These are phyloP conservation scores for Imbricaverruca yamaguchii DNA, from an alignment of 2,888 invertebrate genomes.

Conservation along the genomic window DNA sequence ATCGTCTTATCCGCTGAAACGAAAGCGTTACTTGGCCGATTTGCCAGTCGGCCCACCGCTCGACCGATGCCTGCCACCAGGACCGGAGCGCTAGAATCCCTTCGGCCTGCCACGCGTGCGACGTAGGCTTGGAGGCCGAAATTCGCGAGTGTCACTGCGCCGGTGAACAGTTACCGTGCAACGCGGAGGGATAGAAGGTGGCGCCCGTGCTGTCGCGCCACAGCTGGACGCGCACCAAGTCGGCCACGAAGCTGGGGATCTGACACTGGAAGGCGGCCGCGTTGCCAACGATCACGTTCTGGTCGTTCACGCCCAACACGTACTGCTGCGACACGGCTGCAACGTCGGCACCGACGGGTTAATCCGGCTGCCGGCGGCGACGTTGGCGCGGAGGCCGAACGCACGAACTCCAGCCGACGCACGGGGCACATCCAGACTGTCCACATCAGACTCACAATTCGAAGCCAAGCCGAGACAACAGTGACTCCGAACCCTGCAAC, in stretches of 20 bases:
- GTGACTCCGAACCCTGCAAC: background rate
- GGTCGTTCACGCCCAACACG: slow-evolving; percentile 85
- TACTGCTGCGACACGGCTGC: slow-evolving; percentile 84
- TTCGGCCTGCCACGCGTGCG: no score
- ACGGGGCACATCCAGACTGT: background rate
- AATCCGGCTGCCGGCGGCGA: no score
- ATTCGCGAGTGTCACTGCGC: no score
- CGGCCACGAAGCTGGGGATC: slow-evolving; percentile 86
- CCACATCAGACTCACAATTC: background rate
- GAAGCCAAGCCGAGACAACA: background rate
- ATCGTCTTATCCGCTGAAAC: no score
- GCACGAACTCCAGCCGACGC: background rate
- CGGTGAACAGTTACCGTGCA: slow-evolving; percentile 28
- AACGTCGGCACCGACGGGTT: slow-evolving; percentile 37
- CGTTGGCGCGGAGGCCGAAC: no score
- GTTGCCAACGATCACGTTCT: slow-evolving; percentile 82
- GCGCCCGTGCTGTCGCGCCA: slow-evolving; percentile 52
- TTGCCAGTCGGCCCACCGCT: no score
- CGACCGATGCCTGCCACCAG: no score
- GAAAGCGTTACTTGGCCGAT: no score
- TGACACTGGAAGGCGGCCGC: slow-evolving; percentile 87
- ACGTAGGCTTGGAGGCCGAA: no score
- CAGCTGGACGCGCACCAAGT: slow-evolving; percentile 74
- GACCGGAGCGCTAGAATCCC: no score
- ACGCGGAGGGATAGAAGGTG: slow-evolving; percentile 26